Conservation (phyloP, 2,888 invertebrate species). For the Ormyrus rosae region DNA sequence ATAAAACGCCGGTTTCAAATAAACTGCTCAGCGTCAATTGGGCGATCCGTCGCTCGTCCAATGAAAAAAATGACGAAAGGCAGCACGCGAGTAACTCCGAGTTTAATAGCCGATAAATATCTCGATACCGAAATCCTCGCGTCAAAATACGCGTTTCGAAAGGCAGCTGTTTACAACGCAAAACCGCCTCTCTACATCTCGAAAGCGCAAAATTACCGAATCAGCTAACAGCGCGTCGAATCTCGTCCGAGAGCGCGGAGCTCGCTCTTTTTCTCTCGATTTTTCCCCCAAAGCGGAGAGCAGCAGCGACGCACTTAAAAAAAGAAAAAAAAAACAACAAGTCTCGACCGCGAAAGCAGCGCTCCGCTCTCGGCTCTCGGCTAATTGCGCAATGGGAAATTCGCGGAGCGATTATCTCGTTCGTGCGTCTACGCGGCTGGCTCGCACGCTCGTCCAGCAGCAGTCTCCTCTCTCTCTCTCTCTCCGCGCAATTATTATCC, state of each 20-base stretch:
- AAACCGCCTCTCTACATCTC: no score
- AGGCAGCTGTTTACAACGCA: no score
- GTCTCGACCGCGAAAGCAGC: no score
- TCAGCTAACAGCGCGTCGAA: not conserved
- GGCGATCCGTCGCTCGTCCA: not conserved
- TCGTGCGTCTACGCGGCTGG: not conserved
- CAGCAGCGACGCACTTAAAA: no score
- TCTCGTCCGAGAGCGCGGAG: not conserved
- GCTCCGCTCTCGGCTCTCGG: not conserved
- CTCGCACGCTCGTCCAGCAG: not conserved
- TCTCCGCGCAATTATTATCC: slow-evolving; percentile 9
- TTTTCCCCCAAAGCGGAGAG: no score
- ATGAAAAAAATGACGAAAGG: not conserved
- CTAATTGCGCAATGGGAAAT: slow-evolving; percentile 45
- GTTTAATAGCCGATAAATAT: slow-evolving; percentile 11
- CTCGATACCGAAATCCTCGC: no score
- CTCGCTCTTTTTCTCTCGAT: not conserved
- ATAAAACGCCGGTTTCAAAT: not conserved
- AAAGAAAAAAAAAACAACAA: no score
- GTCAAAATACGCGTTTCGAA: no score
- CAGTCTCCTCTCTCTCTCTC: not conserved
- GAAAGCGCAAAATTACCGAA: not conserved
- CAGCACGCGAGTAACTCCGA: not conserved
- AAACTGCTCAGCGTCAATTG: slow-evolving; percentile 2
- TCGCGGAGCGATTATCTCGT: slow-evolving; percentile 19